Evolutionary conservation across 2,113 vertebrate genomes (phyloP).

Genomic region (Thamnaconus septentrionalis): DNA sequence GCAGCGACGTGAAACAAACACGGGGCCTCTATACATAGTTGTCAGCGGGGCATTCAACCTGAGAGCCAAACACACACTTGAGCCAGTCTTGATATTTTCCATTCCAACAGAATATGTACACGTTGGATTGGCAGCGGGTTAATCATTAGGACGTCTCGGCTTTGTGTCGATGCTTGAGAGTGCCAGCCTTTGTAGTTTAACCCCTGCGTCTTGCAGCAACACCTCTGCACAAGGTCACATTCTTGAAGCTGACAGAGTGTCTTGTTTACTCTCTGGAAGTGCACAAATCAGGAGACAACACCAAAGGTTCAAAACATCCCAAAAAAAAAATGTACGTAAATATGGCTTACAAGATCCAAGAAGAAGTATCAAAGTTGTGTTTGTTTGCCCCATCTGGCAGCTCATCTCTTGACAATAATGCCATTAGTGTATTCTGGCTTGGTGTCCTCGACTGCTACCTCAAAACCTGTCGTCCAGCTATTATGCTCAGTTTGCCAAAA

Average conservation of each 20-base stretch:
- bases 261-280: slow-evolving; percentile 6
- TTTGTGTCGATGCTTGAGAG: slow-evolving; percentile 42
- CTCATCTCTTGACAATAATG: too few species aligned
- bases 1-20: slow-evolving; percentile 38
- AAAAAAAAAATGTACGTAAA: too few species aligned
- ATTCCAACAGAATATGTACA: slow-evolving; percentile 5
- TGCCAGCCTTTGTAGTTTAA: slow-evolving; percentile 39
- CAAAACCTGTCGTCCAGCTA: too few species aligned
- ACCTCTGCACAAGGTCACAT: slow-evolving; percentile 21
- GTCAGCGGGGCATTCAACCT: slow-evolving; percentile 29
- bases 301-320: too few species aligned
- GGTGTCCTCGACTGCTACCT: too few species aligned
- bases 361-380: too few species aligned
- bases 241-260: neutral
- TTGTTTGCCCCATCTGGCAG: too few species aligned
- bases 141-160: slow-evolving; percentile 50
- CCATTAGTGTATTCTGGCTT: too few species aligned
- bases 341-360: too few species aligned
- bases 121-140: slow-evolving; percentile 19
- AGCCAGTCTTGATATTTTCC: slow-evolving; percentile 14
- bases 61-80: slow-evolving; percentile 31
- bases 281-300: slow-evolving; percentile 1
- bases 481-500: too few species aligned
- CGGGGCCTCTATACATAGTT: slow-evolving; percentile 31
- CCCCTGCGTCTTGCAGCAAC: slow-evolving; percentile 2